phyloP scores from a whole-genome alignment of 2,888 invertebrate genomes.

The Drosophila meridionalis region DNA sequence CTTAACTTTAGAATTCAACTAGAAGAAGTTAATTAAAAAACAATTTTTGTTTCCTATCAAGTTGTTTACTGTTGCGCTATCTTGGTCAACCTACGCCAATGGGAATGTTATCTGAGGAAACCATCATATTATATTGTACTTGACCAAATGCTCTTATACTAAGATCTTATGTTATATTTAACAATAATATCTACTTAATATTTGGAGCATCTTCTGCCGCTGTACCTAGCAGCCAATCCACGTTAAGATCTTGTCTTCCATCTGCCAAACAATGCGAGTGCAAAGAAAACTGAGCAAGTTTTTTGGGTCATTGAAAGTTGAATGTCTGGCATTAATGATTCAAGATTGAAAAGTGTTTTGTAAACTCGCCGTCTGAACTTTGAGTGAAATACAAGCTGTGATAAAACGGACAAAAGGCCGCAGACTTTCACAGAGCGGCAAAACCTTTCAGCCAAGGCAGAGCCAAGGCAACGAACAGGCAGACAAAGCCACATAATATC shows the following conservation, averaged over 20 bases:
- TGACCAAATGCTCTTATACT: neutral
- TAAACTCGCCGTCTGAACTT: constrained; percentile 12
- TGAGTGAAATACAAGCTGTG: constrained; percentile 35
- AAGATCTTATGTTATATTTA: neutral
- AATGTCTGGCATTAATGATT: constrained; percentile 10
- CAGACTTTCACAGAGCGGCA: constrained; percentile 1
- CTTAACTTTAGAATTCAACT: too few species aligned
- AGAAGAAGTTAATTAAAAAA: too few species aligned
- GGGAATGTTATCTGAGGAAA: neutral
- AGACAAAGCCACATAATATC: constrained; percentile 35
- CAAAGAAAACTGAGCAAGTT: neutral
- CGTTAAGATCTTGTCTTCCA: neutral
- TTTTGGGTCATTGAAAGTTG: constrained; percentile 11
- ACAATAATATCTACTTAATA: neutral
- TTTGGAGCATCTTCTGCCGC: neutral
- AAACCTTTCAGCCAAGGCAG: constrained; percentile 50
- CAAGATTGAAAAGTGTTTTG: constrained; percentile 20
- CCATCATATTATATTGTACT: neutral
- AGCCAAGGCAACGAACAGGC: neutral
- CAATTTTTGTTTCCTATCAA: too few species aligned
- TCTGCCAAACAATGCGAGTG: neutral
- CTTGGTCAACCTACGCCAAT: neutral
- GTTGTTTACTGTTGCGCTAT: too few species aligned
- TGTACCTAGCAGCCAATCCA: neutral
- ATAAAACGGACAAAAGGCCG: constrained; percentile 7